Evolutionary conservation across 2,888 invertebrate genomes (phyloP).

Genomic region (Notodonta ziczac): DNA sequence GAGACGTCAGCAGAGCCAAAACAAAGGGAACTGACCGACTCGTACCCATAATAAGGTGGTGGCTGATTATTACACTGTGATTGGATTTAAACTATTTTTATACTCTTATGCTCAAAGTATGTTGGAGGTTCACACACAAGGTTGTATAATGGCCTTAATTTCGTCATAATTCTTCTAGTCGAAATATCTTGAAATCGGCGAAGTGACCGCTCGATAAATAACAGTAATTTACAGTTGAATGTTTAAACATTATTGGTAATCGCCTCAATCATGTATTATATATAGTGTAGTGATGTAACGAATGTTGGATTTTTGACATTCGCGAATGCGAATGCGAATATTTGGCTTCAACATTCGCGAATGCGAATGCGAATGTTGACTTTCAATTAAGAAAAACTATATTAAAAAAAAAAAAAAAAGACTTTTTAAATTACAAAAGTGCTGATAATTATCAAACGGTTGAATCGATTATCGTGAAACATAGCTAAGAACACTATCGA

Average conservation of each 20-base stretch:
- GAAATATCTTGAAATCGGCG: not conserved
- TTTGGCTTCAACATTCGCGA: too few species aligned
- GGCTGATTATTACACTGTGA: conserved; percentile 40
- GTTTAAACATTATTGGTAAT: not conserved
- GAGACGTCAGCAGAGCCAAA: conserved; percentile 82
- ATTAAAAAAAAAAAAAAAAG: too few species aligned
- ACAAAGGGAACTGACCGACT: conserved; percentile 51
- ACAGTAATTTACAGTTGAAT: not conserved
- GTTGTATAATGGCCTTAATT: not conserved
- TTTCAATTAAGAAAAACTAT: too few species aligned
- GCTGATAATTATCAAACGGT: too few species aligned
- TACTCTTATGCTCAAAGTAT: conserved; percentile 4
- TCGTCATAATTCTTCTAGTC: not conserved
- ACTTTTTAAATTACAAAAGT: too few species aligned
- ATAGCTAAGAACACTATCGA: too few species aligned
- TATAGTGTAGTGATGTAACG: too few species aligned
- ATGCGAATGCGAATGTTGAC: too few species aligned
- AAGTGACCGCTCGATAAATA: not conserved
- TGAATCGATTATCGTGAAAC: too few species aligned
- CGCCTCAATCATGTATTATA: not conserved
- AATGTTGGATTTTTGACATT: too few species aligned
- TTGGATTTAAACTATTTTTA: conserved; percentile 23
- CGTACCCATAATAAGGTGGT: conserved; percentile 37
- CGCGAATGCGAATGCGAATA: too few species aligned
- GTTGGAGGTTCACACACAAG: not conserved